A percentile compares a stretch with the other conserved stretches of the same genome.
These are phyloP conservation scores for Palythoa heliodiscus DNA, from an alignment of 92 coral and sea anemone genomes.

Conservation along the genomic window DNA sequence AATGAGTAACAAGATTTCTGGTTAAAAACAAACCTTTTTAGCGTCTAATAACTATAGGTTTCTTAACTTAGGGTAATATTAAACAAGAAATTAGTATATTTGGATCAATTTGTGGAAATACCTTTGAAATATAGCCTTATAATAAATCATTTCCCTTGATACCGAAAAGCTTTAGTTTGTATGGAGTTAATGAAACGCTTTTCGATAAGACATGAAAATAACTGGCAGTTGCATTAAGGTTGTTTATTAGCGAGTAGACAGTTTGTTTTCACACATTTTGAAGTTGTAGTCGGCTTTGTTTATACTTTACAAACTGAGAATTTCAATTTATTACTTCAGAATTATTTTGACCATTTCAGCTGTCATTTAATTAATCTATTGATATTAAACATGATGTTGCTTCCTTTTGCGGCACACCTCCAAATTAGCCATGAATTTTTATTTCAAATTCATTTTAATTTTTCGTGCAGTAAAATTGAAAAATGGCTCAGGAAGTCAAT, in stretches of 20 bases:
- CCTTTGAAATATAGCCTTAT: neutral
- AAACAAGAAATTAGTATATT: neutral
- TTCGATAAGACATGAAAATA: neutral
- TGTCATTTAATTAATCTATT: neutral
- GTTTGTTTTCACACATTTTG: too few species aligned
- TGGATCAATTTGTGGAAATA: neutral
- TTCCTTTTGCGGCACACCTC: neutral
- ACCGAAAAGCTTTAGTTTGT: neutral
- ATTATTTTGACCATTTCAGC: neutral
- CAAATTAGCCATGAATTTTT: neutral
- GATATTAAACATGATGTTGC: neutral
- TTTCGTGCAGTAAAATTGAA: neutral
- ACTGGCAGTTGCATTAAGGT: neutral
- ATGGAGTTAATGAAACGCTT: neutral
- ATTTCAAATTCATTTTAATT: neutral
- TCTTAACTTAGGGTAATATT: neutral
- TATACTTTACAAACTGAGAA: neutral
- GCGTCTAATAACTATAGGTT: neutral
- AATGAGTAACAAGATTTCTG: neutral
- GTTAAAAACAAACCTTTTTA: neutral
- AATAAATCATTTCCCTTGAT: neutral
- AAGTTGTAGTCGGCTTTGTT: neutral
- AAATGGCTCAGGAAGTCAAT: neutral
- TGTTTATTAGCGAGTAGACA: neutral
- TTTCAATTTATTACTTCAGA: neutral